Evolutionary conservation across 1,140 invertebrate genomes (phyloP), one percentile per base, ranked within the genome.

Genomic region (Proales similis): DNA sequence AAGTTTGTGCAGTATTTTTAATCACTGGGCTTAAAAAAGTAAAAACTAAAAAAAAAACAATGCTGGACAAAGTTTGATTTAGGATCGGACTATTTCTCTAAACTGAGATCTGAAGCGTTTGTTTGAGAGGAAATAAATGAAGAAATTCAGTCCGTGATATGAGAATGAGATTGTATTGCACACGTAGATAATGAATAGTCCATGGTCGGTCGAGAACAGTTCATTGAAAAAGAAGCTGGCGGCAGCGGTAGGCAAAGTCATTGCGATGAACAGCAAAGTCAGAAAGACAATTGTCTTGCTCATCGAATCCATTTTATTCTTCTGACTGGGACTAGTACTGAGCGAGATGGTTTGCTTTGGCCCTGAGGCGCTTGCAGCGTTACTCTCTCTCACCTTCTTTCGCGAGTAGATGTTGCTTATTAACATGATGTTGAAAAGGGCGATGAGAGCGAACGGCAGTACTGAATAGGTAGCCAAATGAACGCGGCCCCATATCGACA

Each of bases 211-310:
- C 17, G 7, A 2, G 11, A 53, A 19, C 19, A 53, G 43, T 38
- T 19, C 17, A 53, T 22, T 53, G 24, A 53, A 53, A 53, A 53
- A 53, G 14, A 53, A 53, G 12, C 49, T 53, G 9, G 49, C 49
- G 17, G 20, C 38, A 2, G 49, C 49, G 26, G 43, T 12, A n/a
- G 49, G 49, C 2, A 53, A 12, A 0, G 49, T 53, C 33, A 53
- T 38, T 19, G 29, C 2, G 17, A 53, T 53, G 43, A 53, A 53
- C 27, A 53, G 19, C 19, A 38, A 38, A 38, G 49, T 53, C 2
- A 53, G 14, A 4, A 38, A 5, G n/a, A 53, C 27, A 2, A 53
- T 39, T n/a, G 49, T 53, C 30, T 14, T 17, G 22, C 43, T 53
- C n/a, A 53, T 38, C 5, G 22, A 11, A 20, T 53, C 49, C 38